Base-by-base conservation (phyloP, 2,113 vertebrate species). In the Sebastes schlegelii region DNA sequence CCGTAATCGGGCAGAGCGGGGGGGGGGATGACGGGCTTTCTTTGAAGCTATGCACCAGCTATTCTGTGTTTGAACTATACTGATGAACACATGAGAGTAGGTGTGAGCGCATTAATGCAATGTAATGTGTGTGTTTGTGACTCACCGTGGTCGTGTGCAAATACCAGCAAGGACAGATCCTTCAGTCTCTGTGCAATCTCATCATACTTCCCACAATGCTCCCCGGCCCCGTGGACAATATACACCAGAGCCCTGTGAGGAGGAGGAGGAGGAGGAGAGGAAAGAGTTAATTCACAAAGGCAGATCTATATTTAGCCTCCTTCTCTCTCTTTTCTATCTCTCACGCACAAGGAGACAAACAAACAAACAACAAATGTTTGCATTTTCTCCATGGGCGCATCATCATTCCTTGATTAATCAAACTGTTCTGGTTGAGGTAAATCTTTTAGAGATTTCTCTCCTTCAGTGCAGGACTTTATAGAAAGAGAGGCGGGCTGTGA, bases 81-180 rank as follows among this genome's bases (percentile, higher is more conserved):
- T 11, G 60, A 52, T 45, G 55, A 78, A 72, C 21, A 34, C 17
- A 0, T 49, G 64, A 34, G 23, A 13, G 62, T 52, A 52, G 70
- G 72, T 72, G 73, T 79, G 46, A 70, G 57, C 57, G 34, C 57
- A 62, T 54, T 66, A 63, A 77, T 55, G 66, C 51, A 43, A 14
- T 54, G 61, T 19, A 5, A 42, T 58, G 49, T 83, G 46, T 68
- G 48, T n/a, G 66, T 65, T n/a, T 71, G 55, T 80, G 62, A 96
- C 98, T 97, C 92, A 99, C 98, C 96, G 0, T 99, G 98, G 89
- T 99, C 98, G 6, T 99, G 98, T 70, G 97, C 93, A 68, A 99
- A 99, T 26, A 96, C 97, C 92, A 97, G 92, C 85, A 99, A 86
- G 83, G 95, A 95, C 73, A 96, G 93, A 61, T 94, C 93, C 80